Percentiles rank a stretch among this genome's conserved stretches.
phyloP scores from a whole-genome alignment of 2,113 vertebrate species.

The Prunella himalayana region DNA sequence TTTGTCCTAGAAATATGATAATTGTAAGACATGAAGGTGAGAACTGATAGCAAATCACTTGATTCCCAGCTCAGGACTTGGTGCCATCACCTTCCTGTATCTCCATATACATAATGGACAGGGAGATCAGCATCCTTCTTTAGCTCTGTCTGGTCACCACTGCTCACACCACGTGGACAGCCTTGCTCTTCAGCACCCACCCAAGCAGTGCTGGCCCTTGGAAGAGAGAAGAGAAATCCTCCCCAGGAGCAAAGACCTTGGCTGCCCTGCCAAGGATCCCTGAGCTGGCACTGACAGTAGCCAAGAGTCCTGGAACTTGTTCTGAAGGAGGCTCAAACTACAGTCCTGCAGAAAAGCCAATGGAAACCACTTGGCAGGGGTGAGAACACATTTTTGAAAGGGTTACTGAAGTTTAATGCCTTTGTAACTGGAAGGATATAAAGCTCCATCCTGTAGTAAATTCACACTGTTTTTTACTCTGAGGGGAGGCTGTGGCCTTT shows the following conservation, averaged over 20 bases:
- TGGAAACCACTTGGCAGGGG: background rate
- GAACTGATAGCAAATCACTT: background rate
- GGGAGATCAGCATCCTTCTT: background rate
- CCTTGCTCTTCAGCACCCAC: background rate
- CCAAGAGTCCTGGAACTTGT: background rate
- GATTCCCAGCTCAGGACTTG: background rate
- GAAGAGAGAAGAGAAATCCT: background rate
- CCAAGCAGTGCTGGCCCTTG: background rate
- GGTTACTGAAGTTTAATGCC: background rate
- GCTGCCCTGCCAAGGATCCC: background rate
- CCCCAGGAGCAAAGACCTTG: background rate
- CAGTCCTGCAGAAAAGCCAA: background rate
- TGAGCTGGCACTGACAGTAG: background rate
- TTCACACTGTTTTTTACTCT: background rate
- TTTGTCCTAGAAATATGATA: background rate
- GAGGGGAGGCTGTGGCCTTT: background rate
- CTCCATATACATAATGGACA: fast-evolving
- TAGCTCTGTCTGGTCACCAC: background rate
- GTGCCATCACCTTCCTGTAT: fast-evolving
- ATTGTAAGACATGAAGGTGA: background rate
- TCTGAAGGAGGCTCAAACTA: background rate
- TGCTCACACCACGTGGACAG: background rate
- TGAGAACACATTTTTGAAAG: background rate
- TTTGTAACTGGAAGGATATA: background rate
- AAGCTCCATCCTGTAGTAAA: background rate